Percentiles rank a stretch among this genome's conserved stretches.
Evolutionary conservation across 1,140 invertebrate genomes (phyloP).

Genomic region (Drosophila parvula): DNA sequence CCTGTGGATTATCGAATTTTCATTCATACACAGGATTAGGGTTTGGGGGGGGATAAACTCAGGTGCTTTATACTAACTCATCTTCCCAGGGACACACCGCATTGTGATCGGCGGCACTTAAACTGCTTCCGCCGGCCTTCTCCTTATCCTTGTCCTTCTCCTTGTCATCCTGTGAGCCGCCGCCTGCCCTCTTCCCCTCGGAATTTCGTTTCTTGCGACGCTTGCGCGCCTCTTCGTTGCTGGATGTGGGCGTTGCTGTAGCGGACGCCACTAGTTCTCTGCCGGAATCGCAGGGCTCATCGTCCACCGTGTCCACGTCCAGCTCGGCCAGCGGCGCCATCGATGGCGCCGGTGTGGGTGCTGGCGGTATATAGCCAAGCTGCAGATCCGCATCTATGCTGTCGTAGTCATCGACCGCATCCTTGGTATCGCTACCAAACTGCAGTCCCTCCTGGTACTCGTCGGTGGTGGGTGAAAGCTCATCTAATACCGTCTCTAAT

Average conservation of each 20-base stretch:
- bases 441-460: slow-evolving; percentile 77
- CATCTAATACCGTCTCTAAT: slow-evolving; percentile 44
- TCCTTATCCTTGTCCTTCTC: slow-evolving; percentile 45
- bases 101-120: slow-evolving; percentile 85
- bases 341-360: slow-evolving; percentile 71
- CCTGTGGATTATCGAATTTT: slow-evolving; percentile 84
- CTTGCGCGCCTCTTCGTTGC: slow-evolving; percentile 68
- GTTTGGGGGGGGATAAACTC: background rate
- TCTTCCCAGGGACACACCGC: slow-evolving; percentile 95
- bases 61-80: slow-evolving; percentile 88
- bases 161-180: slow-evolving; percentile 69
- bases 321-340: slow-evolving; percentile 87
- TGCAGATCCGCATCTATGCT: slow-evolving; percentile 55
- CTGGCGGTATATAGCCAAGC: slow-evolving; percentile 71
- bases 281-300: slow-evolving; percentile 83
- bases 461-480: slow-evolving; percentile 78
- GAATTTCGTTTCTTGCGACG: slow-evolving; percentile 78
- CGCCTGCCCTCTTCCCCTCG: slow-evolving; percentile 59
- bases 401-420: slow-evolving; percentile 60
- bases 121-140: slow-evolving; percentile 55
- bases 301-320: slow-evolving; percentile 87
- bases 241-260: slow-evolving; percentile 25
- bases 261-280: slow-evolving; percentile 13
- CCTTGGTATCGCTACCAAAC: slow-evolving; percentile 65
- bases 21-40: background rate